These are phyloP conservation scores for Oreohelix idahoensis DNA, from an alignment of 1,140 invertebrate genomes.

Conservation along the genomic window DNA sequence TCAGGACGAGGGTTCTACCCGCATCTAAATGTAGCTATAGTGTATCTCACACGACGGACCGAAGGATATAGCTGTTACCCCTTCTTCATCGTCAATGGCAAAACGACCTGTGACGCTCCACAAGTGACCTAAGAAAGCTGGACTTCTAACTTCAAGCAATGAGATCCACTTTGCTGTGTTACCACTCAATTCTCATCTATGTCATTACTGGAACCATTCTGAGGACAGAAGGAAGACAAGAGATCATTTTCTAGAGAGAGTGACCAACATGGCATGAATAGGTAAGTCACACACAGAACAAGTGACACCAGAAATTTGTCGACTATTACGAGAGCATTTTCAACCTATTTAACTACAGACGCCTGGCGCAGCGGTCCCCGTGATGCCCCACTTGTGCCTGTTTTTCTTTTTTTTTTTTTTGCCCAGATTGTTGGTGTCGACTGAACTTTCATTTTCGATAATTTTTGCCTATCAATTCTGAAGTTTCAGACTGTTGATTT, in stretches of 20 bases:
- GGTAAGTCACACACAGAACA: neutral
- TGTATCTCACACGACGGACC: neutral
- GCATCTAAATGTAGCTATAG: too few relatives aligned
- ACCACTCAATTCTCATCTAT: slow-evolving; percentile 10
- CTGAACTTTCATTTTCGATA: neutral
- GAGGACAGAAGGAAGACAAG: neutral
- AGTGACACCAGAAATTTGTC: neutral
- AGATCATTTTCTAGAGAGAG: too few relatives aligned
- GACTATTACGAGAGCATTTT: neutral
- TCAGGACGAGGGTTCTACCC: neutral
- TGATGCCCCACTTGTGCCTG: neutral
- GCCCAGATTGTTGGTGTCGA: neutral
- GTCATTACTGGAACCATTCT: neutral
- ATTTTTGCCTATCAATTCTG: neutral
- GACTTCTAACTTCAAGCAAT: neutral
- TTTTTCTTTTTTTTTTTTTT: neutral
- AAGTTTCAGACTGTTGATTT: neutral
- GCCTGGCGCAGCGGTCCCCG: neutral
- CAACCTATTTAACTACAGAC: neutral
- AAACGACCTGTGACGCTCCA: neutral
- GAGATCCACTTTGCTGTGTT: neutral
- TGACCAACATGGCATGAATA: neutral
- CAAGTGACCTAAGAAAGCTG: too few relatives aligned
- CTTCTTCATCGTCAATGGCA: neutral
- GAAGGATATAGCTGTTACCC: neutral